Evolutionary conservation across 1,140 invertebrate genomes (phyloP).

Genomic region (Carcinoscorpius rotundicauda): DNA sequence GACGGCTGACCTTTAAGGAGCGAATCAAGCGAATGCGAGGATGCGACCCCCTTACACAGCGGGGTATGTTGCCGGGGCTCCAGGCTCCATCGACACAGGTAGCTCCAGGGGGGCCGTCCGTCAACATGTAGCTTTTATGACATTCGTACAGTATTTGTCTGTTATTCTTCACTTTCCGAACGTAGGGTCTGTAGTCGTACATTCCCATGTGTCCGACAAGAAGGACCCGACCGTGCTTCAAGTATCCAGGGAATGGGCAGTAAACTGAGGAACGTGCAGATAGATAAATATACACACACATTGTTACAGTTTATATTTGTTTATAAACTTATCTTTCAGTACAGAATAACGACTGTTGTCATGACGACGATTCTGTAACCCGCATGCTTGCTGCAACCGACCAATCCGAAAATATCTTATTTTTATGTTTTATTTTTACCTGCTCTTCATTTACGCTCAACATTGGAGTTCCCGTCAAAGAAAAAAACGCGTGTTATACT

Average conservation of each 20-base stretch:
- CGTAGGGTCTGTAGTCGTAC: conserved; percentile 91
- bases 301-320: too few species aligned
- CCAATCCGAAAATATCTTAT: too few species aligned
- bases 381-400: too few species aligned
- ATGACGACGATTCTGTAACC: too few species aligned
- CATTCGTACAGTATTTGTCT: conserved; percentile 96
- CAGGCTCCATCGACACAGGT: conserved; percentile 81
- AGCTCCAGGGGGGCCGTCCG: conserved; percentile 74
- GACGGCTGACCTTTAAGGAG: too few species aligned
- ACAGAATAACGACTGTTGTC: too few species aligned
- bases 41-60: conserved; percentile 45
- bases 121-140: conserved; percentile 73
- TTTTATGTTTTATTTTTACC: too few species aligned
- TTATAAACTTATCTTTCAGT: too few species aligned
- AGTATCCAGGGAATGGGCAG: conserved; percentile 84
- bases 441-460: too few species aligned
- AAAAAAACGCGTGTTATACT: too few species aligned
- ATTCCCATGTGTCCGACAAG: conserved; percentile 93
- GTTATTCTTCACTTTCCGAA: conserved; percentile 77
- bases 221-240: conserved; percentile 80
- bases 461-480: too few species aligned
- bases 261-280: conserved; percentile 47
- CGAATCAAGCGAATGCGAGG: conserved; percentile 15
- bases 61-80: conserved; percentile 68
- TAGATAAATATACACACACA: too few species aligned